Evolutionary conservation across 2,113 vertebrate species (phyloP).

Genomic region (Pantherophis guttatus): DNA sequence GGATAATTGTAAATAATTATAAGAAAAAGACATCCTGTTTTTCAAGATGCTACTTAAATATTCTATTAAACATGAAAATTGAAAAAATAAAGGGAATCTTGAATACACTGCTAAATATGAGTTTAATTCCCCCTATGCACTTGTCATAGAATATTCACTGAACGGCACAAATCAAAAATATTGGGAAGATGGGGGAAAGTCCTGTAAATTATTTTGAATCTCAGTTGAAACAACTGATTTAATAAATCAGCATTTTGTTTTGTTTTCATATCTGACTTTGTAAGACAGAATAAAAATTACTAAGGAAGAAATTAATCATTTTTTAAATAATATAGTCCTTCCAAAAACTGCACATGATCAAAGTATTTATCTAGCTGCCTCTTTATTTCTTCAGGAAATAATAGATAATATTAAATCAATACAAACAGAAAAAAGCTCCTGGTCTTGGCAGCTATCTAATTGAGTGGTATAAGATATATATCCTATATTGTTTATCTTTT

Average conservation of each 20-base stretch:
- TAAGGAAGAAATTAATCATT: background rate
- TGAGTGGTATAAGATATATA: background rate
- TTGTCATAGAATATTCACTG: background rate
- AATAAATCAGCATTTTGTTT: background rate
- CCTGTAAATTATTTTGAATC: background rate
- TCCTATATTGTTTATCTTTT: background rate
- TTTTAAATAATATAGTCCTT: background rate
- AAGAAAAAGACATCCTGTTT: background rate
- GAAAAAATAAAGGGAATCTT: background rate
- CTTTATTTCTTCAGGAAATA: background rate
- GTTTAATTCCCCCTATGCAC: background rate
- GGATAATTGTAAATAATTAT: background rate
- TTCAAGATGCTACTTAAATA: background rate
- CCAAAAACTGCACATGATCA: background rate
- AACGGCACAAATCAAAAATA: background rate
- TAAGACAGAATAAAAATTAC: background rate
- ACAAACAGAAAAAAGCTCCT: background rate
- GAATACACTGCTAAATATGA: background rate
- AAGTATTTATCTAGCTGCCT: background rate
- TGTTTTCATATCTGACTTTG: background rate
- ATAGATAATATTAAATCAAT: background rate
- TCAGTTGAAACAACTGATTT: background rate
- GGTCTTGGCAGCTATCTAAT: background rate
- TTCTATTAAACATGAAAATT: background rate
- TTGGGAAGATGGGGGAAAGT: background rate